Base-by-base conservation (phyloP, 30 jellyfish, hydroid and myxozoan species). In the Rhopilema esculentum region DNA sequence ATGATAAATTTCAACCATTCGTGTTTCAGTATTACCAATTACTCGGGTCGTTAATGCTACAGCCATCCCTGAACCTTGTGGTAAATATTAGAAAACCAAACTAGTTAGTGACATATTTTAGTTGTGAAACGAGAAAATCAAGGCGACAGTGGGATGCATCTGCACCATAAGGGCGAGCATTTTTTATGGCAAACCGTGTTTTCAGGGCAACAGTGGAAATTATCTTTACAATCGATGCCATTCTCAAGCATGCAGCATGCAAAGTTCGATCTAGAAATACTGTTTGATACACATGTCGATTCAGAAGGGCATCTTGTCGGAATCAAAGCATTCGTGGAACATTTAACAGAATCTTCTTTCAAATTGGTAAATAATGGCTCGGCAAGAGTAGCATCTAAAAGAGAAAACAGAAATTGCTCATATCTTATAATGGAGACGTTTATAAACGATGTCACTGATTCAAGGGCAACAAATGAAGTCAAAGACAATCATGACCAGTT, bases 181-280 rank as follows among this genome's bases (percentile, higher is more conserved):
- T 91, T 87, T 48, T 86, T 88, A 62, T 94, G 97, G 66, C 98
- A 94, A 30, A 40, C 51, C 7, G 97, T 94, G 8, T 87, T 83
- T 71, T 67, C 87, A 0, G 98, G 98, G 75, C 98, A 94, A 82
- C 98, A 94, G 80, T 94, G 98, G 90, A 97, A 94, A 48, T 96
- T 90, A 81, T 94, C 98, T 7, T 84, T 90, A 50, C 98, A 94
- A 67, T 94, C 98, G 20, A 88, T 87, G 19, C 91, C 98, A 28
- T 85, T 68, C 8, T 77, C 78, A 9, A 94, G 72, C 84, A 68
- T 29, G 74, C 98, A 94, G 82, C 98, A 94, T 17, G 96, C 98
- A 76, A 21, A 79, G 1, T 97, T 96, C 15, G 97, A 49, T 22
- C 95, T 75, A 12, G 98, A 89, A 52, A 94, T 91, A 16, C 75